These are phyloP conservation scores for Aurelia aurita DNA, from an alignment of 30 jellyfish, hydroid and myxozoan species.

Conservation along the genomic window DNA sequence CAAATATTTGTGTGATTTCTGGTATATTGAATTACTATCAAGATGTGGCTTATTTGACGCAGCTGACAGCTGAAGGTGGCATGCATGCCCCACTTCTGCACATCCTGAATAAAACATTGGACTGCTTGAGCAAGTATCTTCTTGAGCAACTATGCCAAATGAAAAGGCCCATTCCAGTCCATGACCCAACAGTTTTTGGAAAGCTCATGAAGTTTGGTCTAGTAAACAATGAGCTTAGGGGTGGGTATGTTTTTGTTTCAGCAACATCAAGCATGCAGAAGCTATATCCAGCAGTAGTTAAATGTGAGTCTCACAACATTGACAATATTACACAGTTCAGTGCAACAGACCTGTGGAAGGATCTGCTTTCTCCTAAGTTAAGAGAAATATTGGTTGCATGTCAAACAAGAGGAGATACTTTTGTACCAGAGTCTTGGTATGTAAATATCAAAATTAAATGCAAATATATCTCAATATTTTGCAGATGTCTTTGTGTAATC, in stretches of 20 bases:
- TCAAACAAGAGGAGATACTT: constrained; percentile 22
- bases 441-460: background rate
- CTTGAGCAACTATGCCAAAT: constrained; percentile 23
- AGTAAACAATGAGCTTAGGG: background rate
- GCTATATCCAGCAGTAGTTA: background rate
- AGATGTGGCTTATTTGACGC: background rate
- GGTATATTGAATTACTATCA: background rate
- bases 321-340: background rate
- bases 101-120: background rate
- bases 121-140: background rate
- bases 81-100: background rate
- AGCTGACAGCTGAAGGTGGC: background rate
- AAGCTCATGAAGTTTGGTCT: constrained; percentile 7
- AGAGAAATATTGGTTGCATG: constrained; percentile 32
- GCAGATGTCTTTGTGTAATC: too few species aligned
- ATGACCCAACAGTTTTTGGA: background rate
- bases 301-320: background rate
- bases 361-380: constrained; percentile 4
- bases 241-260: constrained; percentile 4
- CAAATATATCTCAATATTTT: too few species aligned
- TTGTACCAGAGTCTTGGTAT: constrained; percentile 57
- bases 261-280: constrained; percentile 17
- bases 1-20: constrained; percentile 5
- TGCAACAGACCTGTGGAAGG: constrained; percentile 9
- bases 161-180: constrained; percentile 33